Conservation (phyloP, 2,113 vertebrate genomes). For the Steatornis caripensis region DNA sequence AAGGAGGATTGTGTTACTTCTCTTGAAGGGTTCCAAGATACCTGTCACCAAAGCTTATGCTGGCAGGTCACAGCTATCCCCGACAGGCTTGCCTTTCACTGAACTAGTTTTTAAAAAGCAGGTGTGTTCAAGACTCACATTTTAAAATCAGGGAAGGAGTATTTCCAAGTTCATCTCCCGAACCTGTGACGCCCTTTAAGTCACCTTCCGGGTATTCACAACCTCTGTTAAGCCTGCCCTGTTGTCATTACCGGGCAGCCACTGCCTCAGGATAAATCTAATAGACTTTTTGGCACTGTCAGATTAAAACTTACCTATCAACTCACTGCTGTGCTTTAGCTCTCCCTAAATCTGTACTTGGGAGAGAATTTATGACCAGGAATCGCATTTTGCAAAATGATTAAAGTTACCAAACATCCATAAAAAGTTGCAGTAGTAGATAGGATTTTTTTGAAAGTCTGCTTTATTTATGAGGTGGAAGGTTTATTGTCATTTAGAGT, state of each 20-base stretch:
- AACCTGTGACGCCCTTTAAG: neutral
- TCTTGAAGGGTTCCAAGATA: neutral
- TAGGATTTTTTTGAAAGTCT: slow-evolving; percentile 74
- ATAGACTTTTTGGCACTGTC: slow-evolving; percentile 75
- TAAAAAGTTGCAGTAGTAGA: slow-evolving; percentile 79
- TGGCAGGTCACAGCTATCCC: neutral
- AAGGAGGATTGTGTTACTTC: neutral
- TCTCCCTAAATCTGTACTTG: slow-evolving; percentile 79
- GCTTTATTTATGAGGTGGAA: slow-evolving; percentile 83
- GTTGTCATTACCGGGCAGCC: slow-evolving; percentile 75
- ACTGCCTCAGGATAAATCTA: slow-evolving; percentile 76
- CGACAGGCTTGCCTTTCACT: neutral
- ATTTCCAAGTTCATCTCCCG: neutral
- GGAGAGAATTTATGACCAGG: slow-evolving; percentile 77
- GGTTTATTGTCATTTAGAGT: slow-evolving; percentile 80
- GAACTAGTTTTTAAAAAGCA: neutral
- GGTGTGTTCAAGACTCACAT: neutral
- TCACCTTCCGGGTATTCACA: neutral
- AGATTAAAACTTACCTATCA: slow-evolving; percentile 83
- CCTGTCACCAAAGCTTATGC: neutral
- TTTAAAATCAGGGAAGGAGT: neutral
- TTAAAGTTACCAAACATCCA: slow-evolving; percentile 83
- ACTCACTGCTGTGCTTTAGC: slow-evolving; percentile 73
- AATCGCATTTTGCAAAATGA: slow-evolving; percentile 81
- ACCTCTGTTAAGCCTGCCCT: slow-evolving; percentile 51